Evolutionary conservation across 2,797 vertebrate species (phyloP).

Genomic region (Sorex maritimensis): DNA sequence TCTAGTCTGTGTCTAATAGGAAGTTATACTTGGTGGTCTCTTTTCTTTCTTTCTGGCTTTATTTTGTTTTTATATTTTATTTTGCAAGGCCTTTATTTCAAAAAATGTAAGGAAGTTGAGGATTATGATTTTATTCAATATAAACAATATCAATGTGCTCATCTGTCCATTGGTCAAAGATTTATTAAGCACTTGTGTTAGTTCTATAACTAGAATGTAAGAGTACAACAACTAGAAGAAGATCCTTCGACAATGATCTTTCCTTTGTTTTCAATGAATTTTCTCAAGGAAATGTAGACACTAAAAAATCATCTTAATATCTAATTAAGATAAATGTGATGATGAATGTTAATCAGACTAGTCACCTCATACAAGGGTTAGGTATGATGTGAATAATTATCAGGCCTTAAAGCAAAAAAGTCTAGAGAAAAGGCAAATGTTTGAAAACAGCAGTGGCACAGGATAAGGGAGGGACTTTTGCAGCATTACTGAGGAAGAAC

Average conservation of each 20-base stretch:
- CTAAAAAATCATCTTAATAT: background rate
- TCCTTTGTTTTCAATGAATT: too few species aligned
- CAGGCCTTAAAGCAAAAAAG: too few species aligned
- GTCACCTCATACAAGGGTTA: too few species aligned
- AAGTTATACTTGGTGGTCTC: background rate
- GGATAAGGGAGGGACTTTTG: too few species aligned
- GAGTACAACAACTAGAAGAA: background rate
- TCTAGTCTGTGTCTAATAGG: background rate
- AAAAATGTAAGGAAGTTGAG: background rate
- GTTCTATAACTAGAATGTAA: background rate
- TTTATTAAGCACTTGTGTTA: background rate
- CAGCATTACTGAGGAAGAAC: background rate
- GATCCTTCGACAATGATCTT: too few species aligned
- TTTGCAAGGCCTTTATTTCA: background rate
- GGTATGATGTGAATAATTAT: too few species aligned
- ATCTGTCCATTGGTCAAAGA: background rate
- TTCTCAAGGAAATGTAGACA: background rate
- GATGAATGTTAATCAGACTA: background rate
- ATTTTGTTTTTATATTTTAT: background rate
- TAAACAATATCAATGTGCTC: background rate
- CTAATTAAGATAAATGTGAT: background rate
- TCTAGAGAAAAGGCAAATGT: background rate
- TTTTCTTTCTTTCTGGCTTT: background rate
- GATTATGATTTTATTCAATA: slow-evolving; percentile 12
- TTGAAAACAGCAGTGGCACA: background rate